Base-by-base conservation (phyloP, 37 sponge, comb jelly and placozoan species). In the Geodia barretti region DNA sequence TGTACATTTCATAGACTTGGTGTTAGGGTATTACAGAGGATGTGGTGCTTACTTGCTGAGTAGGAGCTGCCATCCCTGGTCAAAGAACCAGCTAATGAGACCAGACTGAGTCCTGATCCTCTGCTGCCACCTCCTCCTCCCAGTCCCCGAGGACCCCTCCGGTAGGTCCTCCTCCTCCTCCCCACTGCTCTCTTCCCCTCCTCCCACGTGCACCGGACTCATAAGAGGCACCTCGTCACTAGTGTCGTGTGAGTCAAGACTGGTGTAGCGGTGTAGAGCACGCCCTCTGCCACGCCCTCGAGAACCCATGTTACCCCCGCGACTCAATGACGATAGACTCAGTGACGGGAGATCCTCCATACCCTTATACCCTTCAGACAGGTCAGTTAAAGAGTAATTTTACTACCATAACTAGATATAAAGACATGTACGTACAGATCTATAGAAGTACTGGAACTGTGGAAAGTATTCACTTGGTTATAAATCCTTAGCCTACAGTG, bases 271-370 rank as follows among this genome's bases (percentile, higher is more conserved):
- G 64, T 73, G 43, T 79, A 79, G 24, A 9, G 28, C 47, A 64
- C 66, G n/a, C 64, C 9, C 54, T 71, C 3, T 11, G 79, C 79
- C 70, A 66, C 61, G 60, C 77, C 77, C 63, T 39, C 70, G 65
- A n/a, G 24, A 68, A 3, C 77, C 31, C 30, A 42, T 47, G 59
- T 37, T 23, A 9, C 34, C 31, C 26, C 68, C 59, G 43, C 66
- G 25, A 19, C 35, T 28, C 11, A 61, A 42, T 38, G 74, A 47
- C 24, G 80, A 58, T 5, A 86, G 61, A 64, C 75, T 86, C 35
- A 86, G 68, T 1, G 87, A 79, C 1, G 87, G 80, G 9, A 86
- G 36, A 31, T 86, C 72, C 26, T 64, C 77, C 77, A 84, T 77
- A n/a, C n/a, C n/a, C n/a, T n/a, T n/a, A n/a, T n/a, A n/a, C n/a